phyloP scores from a whole-genome alignment of 2,797 vertebrate species.

The Naso thynnoides region DNA sequence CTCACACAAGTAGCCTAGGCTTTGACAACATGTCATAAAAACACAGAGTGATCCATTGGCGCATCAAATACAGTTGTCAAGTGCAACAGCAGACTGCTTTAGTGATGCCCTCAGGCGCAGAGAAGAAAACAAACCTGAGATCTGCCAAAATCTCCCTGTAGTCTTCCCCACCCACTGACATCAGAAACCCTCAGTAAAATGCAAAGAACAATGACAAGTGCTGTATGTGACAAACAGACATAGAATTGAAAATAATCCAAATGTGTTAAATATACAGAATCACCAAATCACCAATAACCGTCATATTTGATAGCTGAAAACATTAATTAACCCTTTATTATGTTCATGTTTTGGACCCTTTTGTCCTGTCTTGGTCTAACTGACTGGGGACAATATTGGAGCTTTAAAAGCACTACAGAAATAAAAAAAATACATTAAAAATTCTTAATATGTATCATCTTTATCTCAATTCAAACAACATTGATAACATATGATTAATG shows the following conservation, averaged over 20 bases:
- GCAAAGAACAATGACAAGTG: not conserved
- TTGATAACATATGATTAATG: too few species aligned
- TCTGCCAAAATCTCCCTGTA: not conserved
- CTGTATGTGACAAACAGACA: not conserved
- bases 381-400: too few species aligned
- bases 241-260: not conserved
- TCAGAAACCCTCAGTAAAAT: not conserved
- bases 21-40: conserved; percentile 43
- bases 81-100: conserved; percentile 4
- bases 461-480: too few species aligned
- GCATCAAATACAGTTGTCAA: conserved; percentile 35
- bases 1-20: conserved; percentile 5
- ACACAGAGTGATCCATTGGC: conserved; percentile 19
- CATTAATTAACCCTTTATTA: too few species aligned
- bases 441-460: too few species aligned
- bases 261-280: not conserved
- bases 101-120: not conserved
- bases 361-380: too few species aligned
- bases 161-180: not conserved
- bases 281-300: not conserved
- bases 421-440: too few species aligned
- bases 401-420: too few species aligned
- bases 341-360: too few species aligned
- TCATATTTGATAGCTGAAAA: too few species aligned
- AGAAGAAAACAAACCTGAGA: conserved; percentile 4